phyloP scores from a whole-genome alignment of 1,140 invertebrate genomes.

The Drosophila pachea region DNA sequence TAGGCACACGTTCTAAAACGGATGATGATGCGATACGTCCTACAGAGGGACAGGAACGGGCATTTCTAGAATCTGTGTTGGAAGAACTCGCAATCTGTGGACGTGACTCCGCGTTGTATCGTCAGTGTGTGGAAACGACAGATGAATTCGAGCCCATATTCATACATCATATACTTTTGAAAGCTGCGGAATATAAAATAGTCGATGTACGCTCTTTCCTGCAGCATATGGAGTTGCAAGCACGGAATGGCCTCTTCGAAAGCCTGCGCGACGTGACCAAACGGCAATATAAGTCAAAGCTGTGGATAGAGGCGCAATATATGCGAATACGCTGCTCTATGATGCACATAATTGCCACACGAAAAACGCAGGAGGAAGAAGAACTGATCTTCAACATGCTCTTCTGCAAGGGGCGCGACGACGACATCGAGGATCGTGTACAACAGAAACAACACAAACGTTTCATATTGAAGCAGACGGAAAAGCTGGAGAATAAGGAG shows the following conservation, averaged over 20 bases:
- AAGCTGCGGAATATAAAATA: constrained; percentile 53
- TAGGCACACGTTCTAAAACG: constrained; percentile 44
- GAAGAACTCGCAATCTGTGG: constrained; percentile 65
- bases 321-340: constrained; percentile 75
- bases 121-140: constrained; percentile 59
- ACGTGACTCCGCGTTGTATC: constrained; percentile 60
- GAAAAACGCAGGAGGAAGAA: constrained; percentile 60
- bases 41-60: constrained; percentile 46
- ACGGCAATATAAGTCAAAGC: constrained; percentile 61
- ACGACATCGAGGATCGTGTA: constrained; percentile 50
- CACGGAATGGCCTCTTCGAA: constrained; percentile 61
- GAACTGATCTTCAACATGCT: constrained; percentile 67
- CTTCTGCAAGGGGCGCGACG: constrained; percentile 73
- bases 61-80: constrained; percentile 61
- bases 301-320: constrained; percentile 74
- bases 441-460: constrained; percentile 77
- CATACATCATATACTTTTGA: constrained; percentile 65
- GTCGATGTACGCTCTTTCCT: constrained; percentile 52
- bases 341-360: constrained; percentile 63
- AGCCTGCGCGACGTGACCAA: constrained; percentile 57
- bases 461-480: constrained; percentile 76
- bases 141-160: constrained; percentile 72
- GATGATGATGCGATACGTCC: constrained; percentile 35
- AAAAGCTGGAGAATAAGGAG: constrained; percentile 75
- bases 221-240: constrained; percentile 66